Evolutionary conservation across 2,113 vertebrate genomes (phyloP), one percentile per base, ranked within the genome.

Genomic region (Ptychochromis oligacanthus): DNA sequence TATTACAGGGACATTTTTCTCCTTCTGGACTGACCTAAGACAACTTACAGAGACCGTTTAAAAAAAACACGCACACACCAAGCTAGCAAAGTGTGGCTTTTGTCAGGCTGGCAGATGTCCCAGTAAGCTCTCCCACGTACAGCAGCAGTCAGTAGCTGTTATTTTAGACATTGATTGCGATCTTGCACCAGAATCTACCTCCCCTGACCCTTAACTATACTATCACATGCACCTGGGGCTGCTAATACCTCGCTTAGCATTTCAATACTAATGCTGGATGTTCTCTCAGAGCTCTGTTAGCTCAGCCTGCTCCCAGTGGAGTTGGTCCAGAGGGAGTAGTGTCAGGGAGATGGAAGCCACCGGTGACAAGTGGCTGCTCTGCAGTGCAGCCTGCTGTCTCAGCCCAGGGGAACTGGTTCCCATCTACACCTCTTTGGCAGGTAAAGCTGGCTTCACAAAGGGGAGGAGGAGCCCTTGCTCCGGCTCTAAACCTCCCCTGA

Each of bases 361-460:
- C 80, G 59, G 79, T 89, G 91, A 89, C 87, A 90, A 84, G 87
- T 81, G 75, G 80, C 85, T 81, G 75, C 83, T 84, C 82, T 49
- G 49, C 60, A 70, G 64, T 57, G 57, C 31, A 55, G 76, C 40
- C 77, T 84, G 79, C 77, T 67, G 61, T 55, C 88, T 87, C 55
- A 55, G 70, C 87, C 84, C 83, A 38, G 54, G 90, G 89, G 91
- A 91, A 54, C 82, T 67, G 85, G 78, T 77, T 80, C 91, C 80
- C 87, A 89, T 93, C 88, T 85, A 67, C 85, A 90, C 83, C 88
- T 86, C 83, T 89, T 64, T 91, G 89, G 85, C 86, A 91, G 89
- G 87, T 89, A 87, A 85, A 88, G 76, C 80, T 75, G 55, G 74
- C 56, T 82, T 86, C 38, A 64, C 77, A 56, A 20, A 43, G 74